Base-by-base conservation (phyloP, 2,888 invertebrate genomes). In the Eubasilissa splendida region DNA sequence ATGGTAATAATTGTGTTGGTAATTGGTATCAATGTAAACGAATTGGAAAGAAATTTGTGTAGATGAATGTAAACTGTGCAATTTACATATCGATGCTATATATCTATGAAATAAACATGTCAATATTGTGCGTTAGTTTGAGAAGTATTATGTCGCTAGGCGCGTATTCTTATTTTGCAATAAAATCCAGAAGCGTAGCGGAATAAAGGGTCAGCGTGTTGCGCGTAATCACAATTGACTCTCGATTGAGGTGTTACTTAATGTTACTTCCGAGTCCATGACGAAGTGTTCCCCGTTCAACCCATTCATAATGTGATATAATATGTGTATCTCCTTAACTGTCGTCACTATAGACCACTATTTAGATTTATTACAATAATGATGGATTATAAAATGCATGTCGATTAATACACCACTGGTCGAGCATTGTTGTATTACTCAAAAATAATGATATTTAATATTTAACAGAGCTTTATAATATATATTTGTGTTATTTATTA, bases 81-180 rank as follows among this genome's bases (percentile, higher is more conserved):
- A 54, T 56, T 71, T 71, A 71, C 71, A 71, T 71, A 71, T 71
- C 71, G 56, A 71, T 10, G 54, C 22, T 68, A 68, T 52, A 68
- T 56, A 68, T 56, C 53, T 56, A 71, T 22, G 33, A 71, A 71
- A 54, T 56, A 14, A 71, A 71, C 56, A 71, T 71, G 71, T 71
- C 71, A 71, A 71, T 71, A 71, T 31, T 54, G 3, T 31, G 71
- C 52, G 14, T 53, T 33, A 63, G 63, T 33, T 63, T 33, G 31
- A 33, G 63, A 63, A 63, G 31, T 8, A 31, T 63, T 63, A 31
- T 12, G 33, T 63, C 4, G 42, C 42, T 42, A 42, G 42, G 42
- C 42, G 7, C 42, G 42, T 42, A 7, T 42, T 42, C 42, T 42
- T 42, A 42, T 42, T 42, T 42, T 42, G 42, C 42, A 42, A 42